Conservation (phyloP, 2,888 invertebrate genomes). For the Tortricodes alternella region DNA sequence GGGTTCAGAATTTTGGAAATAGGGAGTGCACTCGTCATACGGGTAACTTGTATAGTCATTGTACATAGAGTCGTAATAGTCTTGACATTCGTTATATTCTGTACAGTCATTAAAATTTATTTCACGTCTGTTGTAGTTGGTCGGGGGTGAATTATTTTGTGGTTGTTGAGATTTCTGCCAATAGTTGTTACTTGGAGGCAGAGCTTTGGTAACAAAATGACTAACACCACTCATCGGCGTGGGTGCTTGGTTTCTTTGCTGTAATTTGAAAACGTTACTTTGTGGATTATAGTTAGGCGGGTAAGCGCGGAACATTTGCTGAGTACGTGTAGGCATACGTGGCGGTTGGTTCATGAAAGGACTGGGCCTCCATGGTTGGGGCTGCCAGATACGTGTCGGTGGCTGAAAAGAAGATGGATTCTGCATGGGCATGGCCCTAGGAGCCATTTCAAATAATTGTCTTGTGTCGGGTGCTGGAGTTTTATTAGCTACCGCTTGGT, state of each 20-base stretch:
- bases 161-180: slow-evolving; percentile 14
- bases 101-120: slow-evolving; percentile 34
- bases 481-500: background rate
- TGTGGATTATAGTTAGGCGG: slow-evolving; percentile 32
- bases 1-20: background rate
- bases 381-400: background rate
- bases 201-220: slow-evolving; percentile 26
- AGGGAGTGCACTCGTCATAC: background rate
- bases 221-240: slow-evolving; percentile 28
- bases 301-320: slow-evolving; percentile 33
- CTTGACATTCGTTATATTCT: slow-evolving; percentile 9
- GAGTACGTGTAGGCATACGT: slow-evolving; percentile 26
- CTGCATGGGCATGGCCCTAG: background rate
- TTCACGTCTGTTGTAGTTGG: slow-evolving; percentile 34
- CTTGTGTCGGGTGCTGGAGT: too few relatives aligned
- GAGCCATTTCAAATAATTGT: background rate
- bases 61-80: slow-evolving; percentile 7
- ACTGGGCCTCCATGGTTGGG: background rate
- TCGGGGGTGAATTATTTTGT: slow-evolving; percentile 33
- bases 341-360: background rate
- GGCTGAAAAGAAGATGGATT: background rate
- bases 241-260: background rate
- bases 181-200: slow-evolving; percentile 20
- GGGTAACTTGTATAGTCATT: background rate
- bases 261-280: slow-evolving; percentile 24